These are phyloP conservation scores for Drosophila virilis DNA, from an alignment of 1,140 invertebrate species.

Conservation along the genomic window DNA sequence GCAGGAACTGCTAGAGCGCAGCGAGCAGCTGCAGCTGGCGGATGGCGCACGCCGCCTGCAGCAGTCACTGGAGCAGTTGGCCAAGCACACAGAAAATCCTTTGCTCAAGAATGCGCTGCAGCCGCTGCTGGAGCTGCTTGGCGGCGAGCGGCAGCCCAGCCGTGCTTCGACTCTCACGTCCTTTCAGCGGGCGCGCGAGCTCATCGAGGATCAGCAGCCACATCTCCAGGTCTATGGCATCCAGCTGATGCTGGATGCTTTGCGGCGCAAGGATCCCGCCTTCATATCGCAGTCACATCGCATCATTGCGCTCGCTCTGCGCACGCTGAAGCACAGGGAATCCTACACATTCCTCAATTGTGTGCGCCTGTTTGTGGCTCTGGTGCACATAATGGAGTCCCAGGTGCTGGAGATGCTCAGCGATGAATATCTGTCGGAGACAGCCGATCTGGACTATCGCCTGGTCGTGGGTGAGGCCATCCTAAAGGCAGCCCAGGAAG, in stretches of 20 bases:
- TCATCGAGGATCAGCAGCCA: conserved; percentile 64
- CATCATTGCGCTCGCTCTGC: conserved; percentile 70
- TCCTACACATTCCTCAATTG: conserved; percentile 82
- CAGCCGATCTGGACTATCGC: conserved; percentile 76
- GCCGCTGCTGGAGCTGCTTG: conserved; percentile 37
- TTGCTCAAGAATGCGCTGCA: conserved; percentile 45
- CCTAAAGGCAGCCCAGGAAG: conserved; percentile 87
- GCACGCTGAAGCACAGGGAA: conserved; percentile 67
- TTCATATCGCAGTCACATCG: conserved; percentile 66
- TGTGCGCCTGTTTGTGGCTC: conserved; percentile 68
- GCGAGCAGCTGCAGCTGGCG: conserved; percentile 38
- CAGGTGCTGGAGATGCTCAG: conserved; percentile 75
- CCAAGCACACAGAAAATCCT: conserved; percentile 13
- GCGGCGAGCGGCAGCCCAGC: conserved; percentile 10
- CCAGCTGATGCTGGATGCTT: conserved; percentile 63
- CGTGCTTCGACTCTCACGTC: background rate
- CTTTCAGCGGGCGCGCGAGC: conserved; percentile 61
- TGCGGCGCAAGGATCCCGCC: conserved; percentile 54
- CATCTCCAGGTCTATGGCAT: conserved; percentile 81
- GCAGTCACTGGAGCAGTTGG: conserved; percentile 28
- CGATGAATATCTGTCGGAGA: conserved; percentile 74
- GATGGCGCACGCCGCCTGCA: conserved; percentile 32
- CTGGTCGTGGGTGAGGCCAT: conserved; percentile 92
- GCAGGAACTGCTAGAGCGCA: conserved; percentile 66
- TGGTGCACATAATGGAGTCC: conserved; percentile 70